Conservation (phyloP, 2,888 invertebrate genomes). For the Fragum whitleyi region DNA sequence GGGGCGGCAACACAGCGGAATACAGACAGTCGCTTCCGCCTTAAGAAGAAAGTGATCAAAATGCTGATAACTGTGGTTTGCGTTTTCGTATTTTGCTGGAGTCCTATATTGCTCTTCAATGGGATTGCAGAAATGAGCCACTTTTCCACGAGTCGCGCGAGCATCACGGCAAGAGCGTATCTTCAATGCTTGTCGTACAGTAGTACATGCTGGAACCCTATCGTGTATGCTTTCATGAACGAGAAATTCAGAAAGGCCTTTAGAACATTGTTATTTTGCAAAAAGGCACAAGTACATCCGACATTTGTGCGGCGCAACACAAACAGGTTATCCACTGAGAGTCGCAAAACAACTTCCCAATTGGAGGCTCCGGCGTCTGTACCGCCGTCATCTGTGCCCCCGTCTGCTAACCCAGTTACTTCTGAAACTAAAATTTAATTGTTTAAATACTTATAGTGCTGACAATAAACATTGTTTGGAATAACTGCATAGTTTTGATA, state of each 20-base stretch:
- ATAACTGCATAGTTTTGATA: no score
- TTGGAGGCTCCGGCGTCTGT: constrained; percentile 34
- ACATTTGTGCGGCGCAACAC: constrained; percentile 85
- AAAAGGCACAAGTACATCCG: constrained; percentile 84
- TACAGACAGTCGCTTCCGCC: constrained; percentile 61
- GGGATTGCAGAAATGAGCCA: constrained; percentile 58
- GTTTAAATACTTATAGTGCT: no score
- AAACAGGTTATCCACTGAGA: constrained; percentile 49
- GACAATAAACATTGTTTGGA: not conserved
- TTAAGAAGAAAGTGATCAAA: constrained; percentile 74
- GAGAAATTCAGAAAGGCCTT: constrained; percentile 74
- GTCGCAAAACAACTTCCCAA: constrained; percentile 56
- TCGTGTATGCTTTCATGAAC: constrained; percentile 77
- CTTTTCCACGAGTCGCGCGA: constrained; percentile 38
- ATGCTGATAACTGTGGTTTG: constrained; percentile 75
- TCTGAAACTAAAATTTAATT: constrained; percentile 56
- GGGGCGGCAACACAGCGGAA: constrained; percentile 43
- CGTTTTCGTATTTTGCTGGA: constrained; percentile 73
- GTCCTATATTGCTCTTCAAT: constrained; percentile 71
- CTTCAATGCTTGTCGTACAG: constrained; percentile 72
- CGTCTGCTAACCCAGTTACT: constrained; percentile 36
- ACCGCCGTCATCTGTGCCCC: not conserved
- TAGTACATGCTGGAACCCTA: constrained; percentile 75
- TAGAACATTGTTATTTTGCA: constrained; percentile 59
- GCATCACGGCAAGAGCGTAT: constrained; percentile 58